Base-by-base conservation (phyloP, 2,113 vertebrate genomes). In the Microtus ochrogaster region DNA sequence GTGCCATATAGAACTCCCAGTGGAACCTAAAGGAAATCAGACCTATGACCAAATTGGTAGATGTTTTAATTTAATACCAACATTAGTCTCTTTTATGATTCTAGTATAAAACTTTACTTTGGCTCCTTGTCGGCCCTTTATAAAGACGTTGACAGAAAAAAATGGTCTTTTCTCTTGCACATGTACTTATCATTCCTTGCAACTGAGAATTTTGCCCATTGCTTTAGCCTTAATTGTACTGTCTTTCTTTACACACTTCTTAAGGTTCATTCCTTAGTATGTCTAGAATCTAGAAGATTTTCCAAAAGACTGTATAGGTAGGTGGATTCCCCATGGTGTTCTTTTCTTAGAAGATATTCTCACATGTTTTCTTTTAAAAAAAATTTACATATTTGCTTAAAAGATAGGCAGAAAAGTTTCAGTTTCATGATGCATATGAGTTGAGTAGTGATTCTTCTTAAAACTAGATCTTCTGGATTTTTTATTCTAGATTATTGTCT, bases 1-100 rank as follows among this genome's bases (percentile, higher is more conserved):
- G 17, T 36, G 83, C 95, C 95, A 93, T 95, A 89, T 81, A 88
- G 95, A 95, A 92, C 89, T 96, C 95, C 97, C 92, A 94, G 1
- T 93, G 91, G 96, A 68, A 94, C 86, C 86, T 72, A 84, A 83
- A 74, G 65, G 79, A 97, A 96, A 86, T 85, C n/a, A 76, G 36
- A 87, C 36, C 58, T 96, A 94, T 87, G 89, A 63, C 74, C 82
- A 92, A 49, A 55, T 78, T 63, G 91, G 11, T 92, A 78, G 28
- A 72, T 95, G 30, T 91, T 94, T 95, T 90, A 85, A 39, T 92
- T 89, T 96, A 89, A 95, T 82, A 66, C 26, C 22, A 90, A 58
- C 33, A 55, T 72, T 83, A 41, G 72, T 3, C 30, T 74, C 4
- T 91, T 94, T 77, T 91, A 21, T 93, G 73, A 85, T n/a, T 96